phyloP scores from a whole-genome alignment of 1,140 invertebrate species.

The Drosophila bipectinata region DNA sequence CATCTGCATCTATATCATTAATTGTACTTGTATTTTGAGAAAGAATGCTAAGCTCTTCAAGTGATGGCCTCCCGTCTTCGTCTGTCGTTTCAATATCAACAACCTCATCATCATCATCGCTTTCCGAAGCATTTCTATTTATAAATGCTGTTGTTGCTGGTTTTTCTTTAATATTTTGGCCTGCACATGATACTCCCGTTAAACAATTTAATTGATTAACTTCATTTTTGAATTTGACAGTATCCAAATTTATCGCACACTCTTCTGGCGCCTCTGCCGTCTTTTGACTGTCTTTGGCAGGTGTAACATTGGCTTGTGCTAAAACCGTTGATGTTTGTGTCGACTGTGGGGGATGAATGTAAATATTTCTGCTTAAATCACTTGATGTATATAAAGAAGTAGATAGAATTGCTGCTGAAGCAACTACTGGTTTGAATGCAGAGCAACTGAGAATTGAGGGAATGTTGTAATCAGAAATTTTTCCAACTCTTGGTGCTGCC shows the following conservation, averaged over 20 bases:
- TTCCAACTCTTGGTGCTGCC: conserved; percentile 7
- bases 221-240: conserved; percentile 18
- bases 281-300: conserved; percentile 11
- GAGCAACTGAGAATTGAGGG: conserved; percentile 82
- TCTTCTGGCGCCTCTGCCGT: conserved; percentile 17
- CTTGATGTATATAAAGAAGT: conserved; percentile 62
- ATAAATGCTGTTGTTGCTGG: neutral
- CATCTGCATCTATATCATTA: conserved; percentile 56
- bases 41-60: conserved; percentile 26
- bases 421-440: conserved; percentile 88
- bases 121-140: neutral
- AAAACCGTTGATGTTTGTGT: conserved; percentile 83
- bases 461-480: conserved; percentile 48
- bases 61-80: conserved; percentile 75
- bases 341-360: conserved; percentile 40
- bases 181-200: neutral
- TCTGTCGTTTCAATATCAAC: conserved; percentile 87
- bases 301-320: conserved; percentile 52
- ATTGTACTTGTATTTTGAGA: conserved; percentile 50
- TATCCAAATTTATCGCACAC: conserved; percentile 33
- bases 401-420: conserved; percentile 59
- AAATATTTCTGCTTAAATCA: conserved; percentile 50
- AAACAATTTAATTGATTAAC: conserved; percentile 11
- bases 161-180: conserved; percentile 15
- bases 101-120: conserved; percentile 85